phyloP scores from a whole-genome alignment of 2,888 invertebrate genomes.

The Hetaerina titia region DNA sequence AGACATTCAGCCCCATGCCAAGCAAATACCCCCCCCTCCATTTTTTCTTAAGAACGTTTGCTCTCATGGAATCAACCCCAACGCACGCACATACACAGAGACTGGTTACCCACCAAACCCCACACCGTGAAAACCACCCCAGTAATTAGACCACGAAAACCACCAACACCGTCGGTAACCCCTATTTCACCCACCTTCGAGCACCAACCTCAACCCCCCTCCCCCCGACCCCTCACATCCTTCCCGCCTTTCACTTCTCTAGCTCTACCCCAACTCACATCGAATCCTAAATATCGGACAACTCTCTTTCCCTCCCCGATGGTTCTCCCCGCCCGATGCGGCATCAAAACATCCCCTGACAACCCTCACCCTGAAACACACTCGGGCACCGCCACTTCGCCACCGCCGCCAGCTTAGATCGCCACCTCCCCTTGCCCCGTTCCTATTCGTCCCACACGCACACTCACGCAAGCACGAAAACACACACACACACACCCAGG shows the following conservation, averaged over 20 bases:
- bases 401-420: neutral
- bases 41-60: no score
- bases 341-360: no score
- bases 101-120: no score
- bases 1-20: no score
- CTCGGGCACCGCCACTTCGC: neutral
- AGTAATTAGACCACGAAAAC: no score
- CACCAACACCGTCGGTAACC: no score
- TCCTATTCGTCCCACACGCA: neutral
- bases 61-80: no score
- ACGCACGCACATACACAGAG: no score
- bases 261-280: neutral
- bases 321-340: neutral
- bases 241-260: neutral
- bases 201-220: neutral
- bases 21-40: no score
- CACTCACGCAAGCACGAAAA: neutral
- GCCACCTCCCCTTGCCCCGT: neutral
- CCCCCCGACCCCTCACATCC: neutral
- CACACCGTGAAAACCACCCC: no score
- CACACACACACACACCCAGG: neutral
- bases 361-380: no score
- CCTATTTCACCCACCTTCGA: no score
- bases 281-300: neutral
- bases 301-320: neutral